phyloP scores from a whole-genome alignment of 2,888 invertebrate genomes.

The Oxytorus armatus region DNA sequence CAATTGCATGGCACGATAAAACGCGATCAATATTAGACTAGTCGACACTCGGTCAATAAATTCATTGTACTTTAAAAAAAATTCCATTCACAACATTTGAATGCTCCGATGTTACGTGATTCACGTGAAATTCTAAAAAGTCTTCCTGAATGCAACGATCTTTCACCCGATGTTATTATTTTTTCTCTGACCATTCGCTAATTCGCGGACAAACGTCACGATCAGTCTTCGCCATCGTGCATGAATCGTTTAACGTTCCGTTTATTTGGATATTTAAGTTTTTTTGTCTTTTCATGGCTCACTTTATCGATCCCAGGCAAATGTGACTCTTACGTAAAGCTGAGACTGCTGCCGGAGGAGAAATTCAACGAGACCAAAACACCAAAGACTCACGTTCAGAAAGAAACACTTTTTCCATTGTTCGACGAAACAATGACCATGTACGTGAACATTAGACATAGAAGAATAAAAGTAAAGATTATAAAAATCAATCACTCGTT shows the following conservation, averaged over 20 bases:
- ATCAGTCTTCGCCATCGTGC: slow-evolving; percentile 71
- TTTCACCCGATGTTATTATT: slow-evolving; percentile 4
- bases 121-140: slow-evolving; percentile 9
- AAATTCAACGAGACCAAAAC: slow-evolving; percentile 90
- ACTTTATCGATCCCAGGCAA: slow-evolving; percentile 86
- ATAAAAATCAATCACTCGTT: neutral
- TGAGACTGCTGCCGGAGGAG: slow-evolving; percentile 93
- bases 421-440: slow-evolving; percentile 98
- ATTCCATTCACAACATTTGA: neutral
- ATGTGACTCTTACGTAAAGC: slow-evolving; percentile 97
- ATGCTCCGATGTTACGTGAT: neutral
- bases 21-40: slow-evolving; percentile 37
- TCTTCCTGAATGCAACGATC: slow-evolving; percentile 46
- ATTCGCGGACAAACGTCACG: slow-evolving; percentile 37
- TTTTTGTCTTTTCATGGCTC: slow-evolving; percentile 32
- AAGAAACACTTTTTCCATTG: slow-evolving; percentile 96
- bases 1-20: slow-evolving; percentile 74
- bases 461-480: neutral
- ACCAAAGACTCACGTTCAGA: slow-evolving; percentile 95
- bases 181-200: slow-evolving; percentile 34
- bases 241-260: slow-evolving; percentile 74
- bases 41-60: slow-evolving; percentile 13
- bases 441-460: slow-evolving; percentile 87
- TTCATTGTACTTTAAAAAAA: neutral
- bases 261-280: slow-evolving; percentile 49